phyloP scores from a whole-genome alignment of 2,113 vertebrate species.

The Dromiciops gliroides region DNA sequence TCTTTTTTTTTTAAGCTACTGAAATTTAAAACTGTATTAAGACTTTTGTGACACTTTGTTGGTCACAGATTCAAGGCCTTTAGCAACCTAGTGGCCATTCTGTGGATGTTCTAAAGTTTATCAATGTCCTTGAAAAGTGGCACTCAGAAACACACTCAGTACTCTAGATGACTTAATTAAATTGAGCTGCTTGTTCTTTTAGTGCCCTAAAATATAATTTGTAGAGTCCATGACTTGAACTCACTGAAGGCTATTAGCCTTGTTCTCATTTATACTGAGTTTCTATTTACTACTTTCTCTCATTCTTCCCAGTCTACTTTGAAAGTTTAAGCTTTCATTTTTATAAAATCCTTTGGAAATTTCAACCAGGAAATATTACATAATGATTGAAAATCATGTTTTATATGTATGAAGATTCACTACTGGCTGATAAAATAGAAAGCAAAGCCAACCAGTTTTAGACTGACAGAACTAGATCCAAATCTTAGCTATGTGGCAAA shows the following conservation, averaged over 20 bases:
- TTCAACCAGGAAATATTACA: not conserved
- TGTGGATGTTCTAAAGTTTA: not conserved
- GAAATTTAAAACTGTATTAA: not conserved
- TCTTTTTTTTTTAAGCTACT: not conserved
- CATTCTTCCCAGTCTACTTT: not conserved
- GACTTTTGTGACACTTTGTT: not conserved
- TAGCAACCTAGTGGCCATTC: not conserved
- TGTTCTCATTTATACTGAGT: not conserved
- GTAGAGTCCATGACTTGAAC: not conserved
- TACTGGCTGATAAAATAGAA: constrained; percentile 31
- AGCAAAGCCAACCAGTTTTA: not conserved
- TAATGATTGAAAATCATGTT: constrained; percentile 27
- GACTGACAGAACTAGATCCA: not conserved
- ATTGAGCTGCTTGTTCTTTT: not conserved
- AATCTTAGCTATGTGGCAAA: constrained; percentile 5
- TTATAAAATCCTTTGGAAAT: not conserved
- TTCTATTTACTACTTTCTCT: not conserved
- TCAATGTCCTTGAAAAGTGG: not conserved
- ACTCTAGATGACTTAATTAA: not conserved
- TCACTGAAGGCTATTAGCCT: not conserved
- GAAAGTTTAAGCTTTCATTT: not conserved
- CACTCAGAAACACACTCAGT: not conserved
- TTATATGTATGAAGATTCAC: constrained; percentile 24
- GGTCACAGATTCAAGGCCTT: not conserved
- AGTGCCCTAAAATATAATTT: not conserved